A percentile compares a stretch with the other conserved stretches of the same genome.
Conservation (phyloP, 2,797 vertebrate genomes). For the Amazona finschi region DNA sequence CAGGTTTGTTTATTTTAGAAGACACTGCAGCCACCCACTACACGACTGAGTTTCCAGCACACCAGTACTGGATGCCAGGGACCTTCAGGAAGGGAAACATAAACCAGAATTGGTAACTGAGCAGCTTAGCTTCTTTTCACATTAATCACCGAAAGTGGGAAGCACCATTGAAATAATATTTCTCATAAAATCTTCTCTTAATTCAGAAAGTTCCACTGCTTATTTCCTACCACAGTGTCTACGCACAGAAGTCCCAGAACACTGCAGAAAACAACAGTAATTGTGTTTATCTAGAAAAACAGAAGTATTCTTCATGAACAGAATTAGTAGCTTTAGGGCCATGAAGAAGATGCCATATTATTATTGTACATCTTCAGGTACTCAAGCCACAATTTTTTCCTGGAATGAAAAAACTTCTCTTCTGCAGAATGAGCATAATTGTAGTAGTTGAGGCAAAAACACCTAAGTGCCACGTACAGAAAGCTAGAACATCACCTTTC, state of each 20-base stretch:
- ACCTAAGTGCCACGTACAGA: not conserved
- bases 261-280: not conserved
- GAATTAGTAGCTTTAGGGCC: not conserved
- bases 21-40: slow-evolving; percentile 4
- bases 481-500: not conserved
- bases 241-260: not conserved
- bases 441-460: not conserved
- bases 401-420: not conserved
- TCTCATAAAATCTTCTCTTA: not conserved
- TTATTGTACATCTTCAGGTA: not conserved
- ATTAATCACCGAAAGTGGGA: not conserved
- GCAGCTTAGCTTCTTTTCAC: not conserved
- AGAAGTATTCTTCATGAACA: not conserved
- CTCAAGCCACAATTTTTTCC: not conserved
- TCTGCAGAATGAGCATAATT: not conserved
- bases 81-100: slow-evolving; percentile 29
- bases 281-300: not conserved
- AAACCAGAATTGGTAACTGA: slow-evolving; percentile 8
- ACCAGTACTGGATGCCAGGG: slow-evolving; percentile 12
- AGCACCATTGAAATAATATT: not conserved
- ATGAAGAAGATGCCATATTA: not conserved
- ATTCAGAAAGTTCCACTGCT: not conserved
- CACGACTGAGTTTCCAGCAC: not conserved
- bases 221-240: not conserved
- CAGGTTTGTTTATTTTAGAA: slow-evolving; percentile 41